These are phyloP conservation scores for Phyllotreta cruciferae DNA, from an alignment of 2,888 invertebrate species.

Conservation along the genomic window DNA sequence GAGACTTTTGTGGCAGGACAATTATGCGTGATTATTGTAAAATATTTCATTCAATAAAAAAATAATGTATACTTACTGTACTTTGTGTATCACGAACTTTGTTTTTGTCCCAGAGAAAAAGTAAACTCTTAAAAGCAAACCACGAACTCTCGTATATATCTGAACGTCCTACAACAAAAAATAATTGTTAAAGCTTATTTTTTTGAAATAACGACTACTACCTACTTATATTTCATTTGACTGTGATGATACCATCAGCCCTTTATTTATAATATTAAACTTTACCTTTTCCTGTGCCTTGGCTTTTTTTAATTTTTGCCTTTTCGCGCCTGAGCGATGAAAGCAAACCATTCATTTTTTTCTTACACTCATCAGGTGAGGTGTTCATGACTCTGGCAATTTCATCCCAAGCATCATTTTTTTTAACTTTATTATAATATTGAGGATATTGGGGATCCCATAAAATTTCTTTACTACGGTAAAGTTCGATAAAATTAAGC, in stretches of 20 bases:
- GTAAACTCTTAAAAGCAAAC: slow-evolving; percentile 24
- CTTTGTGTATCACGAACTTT: slow-evolving; percentile 17
- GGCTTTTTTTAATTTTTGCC: background rate
- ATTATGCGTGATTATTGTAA: slow-evolving; percentile 16
- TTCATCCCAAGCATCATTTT: slow-evolving; percentile 10
- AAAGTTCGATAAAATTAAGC: slow-evolving; percentile 2
- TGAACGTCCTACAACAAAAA: slow-evolving; percentile 8
- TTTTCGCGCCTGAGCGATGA: background rate
- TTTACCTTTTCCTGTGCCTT: too few relatives aligned
- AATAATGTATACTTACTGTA: slow-evolving; percentile 18
- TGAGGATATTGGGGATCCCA: background rate
- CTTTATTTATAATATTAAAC: too few relatives aligned
- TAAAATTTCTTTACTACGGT: slow-evolving; percentile 4
- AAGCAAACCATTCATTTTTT: background rate
- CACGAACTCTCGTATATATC: slow-evolving; percentile 25
- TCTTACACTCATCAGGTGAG: background rate
- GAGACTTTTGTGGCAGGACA: slow-evolving; percentile 43
- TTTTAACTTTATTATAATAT: slow-evolving; percentile 7
- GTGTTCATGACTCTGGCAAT: too few relatives aligned
- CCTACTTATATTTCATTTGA: too few relatives aligned
- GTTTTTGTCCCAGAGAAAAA: slow-evolving; percentile 25
- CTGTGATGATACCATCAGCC: too few relatives aligned
- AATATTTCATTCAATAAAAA: background rate
- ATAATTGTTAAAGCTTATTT: background rate
- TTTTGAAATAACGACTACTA: too few relatives aligned